Conservation (phyloP, 53 echinoderm and acorn worm genomes). For the Astropecten irregularis region DNA sequence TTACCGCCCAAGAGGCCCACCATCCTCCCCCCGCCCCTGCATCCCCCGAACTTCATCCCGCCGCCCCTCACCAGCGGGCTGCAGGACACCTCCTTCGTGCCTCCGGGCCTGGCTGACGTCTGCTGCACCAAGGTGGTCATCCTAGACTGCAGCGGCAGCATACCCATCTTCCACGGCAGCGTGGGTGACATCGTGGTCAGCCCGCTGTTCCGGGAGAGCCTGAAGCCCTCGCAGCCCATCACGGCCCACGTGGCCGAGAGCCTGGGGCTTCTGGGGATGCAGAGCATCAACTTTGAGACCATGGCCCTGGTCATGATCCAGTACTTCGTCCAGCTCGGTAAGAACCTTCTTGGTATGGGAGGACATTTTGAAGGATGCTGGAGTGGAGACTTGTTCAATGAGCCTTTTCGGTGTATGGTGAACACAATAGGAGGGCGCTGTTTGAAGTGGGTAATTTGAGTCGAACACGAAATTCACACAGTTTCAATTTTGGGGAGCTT, state of each 20-base stretch:
- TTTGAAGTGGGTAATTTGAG: no score
- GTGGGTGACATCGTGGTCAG: slow-evolving; percentile 83
- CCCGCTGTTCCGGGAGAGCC: slow-evolving; percentile 80
- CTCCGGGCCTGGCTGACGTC: slow-evolving; percentile 79
- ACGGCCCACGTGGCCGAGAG: slow-evolving; percentile 67
- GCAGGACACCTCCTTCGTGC: slow-evolving; percentile 89
- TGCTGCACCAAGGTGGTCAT: slow-evolving; percentile 77
- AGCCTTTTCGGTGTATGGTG: no score
- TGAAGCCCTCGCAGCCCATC: slow-evolving; percentile 78
- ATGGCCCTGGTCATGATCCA: slow-evolving; percentile 94
- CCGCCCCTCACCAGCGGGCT: slow-evolving; percentile 71
- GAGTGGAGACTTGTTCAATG: no score
- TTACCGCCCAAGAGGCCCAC: slow-evolving; percentile 69
- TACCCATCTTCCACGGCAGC: slow-evolving; percentile 91
- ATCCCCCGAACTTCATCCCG: slow-evolving; percentile 86
- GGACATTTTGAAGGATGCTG: no score
- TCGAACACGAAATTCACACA: no score
- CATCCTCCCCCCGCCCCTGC: slow-evolving; percentile 67
- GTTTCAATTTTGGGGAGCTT: no score
- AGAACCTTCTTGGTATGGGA: no score
- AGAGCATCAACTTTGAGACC: slow-evolving; percentile 88
- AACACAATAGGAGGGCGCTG: no score
- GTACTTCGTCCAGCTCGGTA: slow-evolving; percentile 92
- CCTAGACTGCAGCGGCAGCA: slow-evolving; percentile 82
- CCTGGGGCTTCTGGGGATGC: slow-evolving; percentile 73